Evolutionary conservation across 2,888 invertebrate species (phyloP).

Genomic region (Strigamia transsilvanica): DNA sequence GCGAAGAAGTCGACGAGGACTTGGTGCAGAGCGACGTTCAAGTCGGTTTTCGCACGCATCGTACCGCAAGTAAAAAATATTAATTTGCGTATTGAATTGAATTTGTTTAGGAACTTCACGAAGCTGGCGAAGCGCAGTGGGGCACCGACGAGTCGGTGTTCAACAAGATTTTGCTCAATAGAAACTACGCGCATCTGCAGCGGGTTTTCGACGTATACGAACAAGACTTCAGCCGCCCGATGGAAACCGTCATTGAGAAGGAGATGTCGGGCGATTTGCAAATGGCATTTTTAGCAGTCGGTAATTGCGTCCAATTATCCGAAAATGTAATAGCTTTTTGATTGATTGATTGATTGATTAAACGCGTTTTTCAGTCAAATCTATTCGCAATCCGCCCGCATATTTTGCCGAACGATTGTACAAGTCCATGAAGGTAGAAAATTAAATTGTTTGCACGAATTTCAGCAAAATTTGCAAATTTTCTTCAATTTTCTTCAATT

Average conservation of each 20-base stretch:
- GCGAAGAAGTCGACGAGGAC: conserved; percentile 74
- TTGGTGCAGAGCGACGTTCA: conserved; percentile 83
- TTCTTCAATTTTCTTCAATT: conserved; percentile 13
- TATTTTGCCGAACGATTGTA: conserved; percentile 65
- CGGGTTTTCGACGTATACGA: conserved; percentile 64
- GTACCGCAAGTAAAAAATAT: too few species aligned
- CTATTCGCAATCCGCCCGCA: conserved; percentile 61
- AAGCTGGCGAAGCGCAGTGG: conserved; percentile 65
- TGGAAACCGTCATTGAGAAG: conserved; percentile 60
- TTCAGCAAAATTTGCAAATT: background rate
- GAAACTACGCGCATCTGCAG: conserved; percentile 65
- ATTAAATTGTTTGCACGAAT: background rate
- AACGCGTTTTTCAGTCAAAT: conserved; percentile 61
- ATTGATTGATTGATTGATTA: background rate
- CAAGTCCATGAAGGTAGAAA: conserved; percentile 62
- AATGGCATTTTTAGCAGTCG: conserved; percentile 62
- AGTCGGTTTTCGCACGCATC: conserved; percentile 62
- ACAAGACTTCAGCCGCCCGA: conserved; percentile 62
- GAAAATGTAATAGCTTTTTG: background rate
- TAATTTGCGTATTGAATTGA: background rate
- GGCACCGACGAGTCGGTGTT: conserved; percentile 64
- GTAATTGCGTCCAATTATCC: conserved; percentile 58
- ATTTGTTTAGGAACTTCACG: conserved; percentile 62
- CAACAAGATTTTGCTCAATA: conserved; percentile 63
- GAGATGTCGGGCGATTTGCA: conserved; percentile 63